Evolutionary conservation across 1,140 invertebrate species (phyloP), one percentile per base, ranked within the genome.

Genomic region (Drosophila gunungcola): DNA sequence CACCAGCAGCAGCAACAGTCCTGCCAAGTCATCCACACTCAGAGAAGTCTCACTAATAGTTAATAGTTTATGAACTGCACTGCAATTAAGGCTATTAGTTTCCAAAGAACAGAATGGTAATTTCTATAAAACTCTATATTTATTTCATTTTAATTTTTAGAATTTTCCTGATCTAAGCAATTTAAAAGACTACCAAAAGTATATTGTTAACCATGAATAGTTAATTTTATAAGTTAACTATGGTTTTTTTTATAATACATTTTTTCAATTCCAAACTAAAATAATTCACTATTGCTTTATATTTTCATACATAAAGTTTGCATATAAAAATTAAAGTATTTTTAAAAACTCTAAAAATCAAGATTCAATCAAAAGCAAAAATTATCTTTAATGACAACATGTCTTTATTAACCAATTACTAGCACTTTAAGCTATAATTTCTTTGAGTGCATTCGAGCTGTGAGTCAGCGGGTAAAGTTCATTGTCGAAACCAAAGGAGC

Each of bases 381-480:
- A 13, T 16, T 16, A 42, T 16, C 3, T 29, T 29, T 4, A 29
- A 4, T 29, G 1, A 5, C 4, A 32, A 32, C 7, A 32, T 32
- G 5, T 32, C 29, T 32, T 32, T 2, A 32, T 6, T 29, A 4
- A 4, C 1, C 25, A 12, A 46, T 3, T 12, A 2, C 10, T 48
- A 1, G 2, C 21, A 2, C 21, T 12, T 27, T n/a, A 3, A 13
- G 10, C 3, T 12, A 7, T 16, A 29, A 10, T 43, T 65, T 65
- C 11, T 65, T 9, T 2, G 12, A 57, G 64, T 56, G 67, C 2
- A 32, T 13, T 34, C 4, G 7, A 5, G 11, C 16, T 48, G 38
- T 56, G 41, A 70, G 27, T 62, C 63, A 60, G 45, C 25, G 42
- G 60, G 41, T 36, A 41, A 76, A 76, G 73, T 76, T 81, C 51